Evolutionary conservation across 2,888 invertebrate genomes (phyloP).

Genomic region (Hartigia nigra): DNA sequence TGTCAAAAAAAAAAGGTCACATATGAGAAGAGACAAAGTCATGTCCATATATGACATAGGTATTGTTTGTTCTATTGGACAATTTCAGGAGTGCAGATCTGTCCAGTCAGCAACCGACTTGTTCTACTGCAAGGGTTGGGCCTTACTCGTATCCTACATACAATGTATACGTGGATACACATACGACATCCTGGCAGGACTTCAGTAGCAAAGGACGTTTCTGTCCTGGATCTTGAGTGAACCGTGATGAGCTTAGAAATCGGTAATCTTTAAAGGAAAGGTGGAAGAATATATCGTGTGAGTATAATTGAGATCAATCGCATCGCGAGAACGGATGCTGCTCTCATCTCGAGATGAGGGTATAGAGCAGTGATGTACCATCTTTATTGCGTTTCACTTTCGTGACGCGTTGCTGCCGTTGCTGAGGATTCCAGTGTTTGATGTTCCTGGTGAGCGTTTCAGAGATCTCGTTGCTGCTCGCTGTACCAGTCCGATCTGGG

Average conservation of each 20-base stretch:
- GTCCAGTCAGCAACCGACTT: neutral
- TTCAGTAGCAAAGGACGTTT: neutral
- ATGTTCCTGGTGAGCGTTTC: neutral
- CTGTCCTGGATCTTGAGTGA: neutral
- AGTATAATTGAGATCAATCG: conserved; percentile 26
- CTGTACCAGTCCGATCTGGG: conserved; percentile 44
- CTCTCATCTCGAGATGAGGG: conserved; percentile 26
- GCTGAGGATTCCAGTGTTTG: neutral
- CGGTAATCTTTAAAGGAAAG: neutral
- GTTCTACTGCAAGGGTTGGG: neutral
- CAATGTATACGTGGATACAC: neutral
- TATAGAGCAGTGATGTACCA: neutral
- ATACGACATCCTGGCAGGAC: neutral
- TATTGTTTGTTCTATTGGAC: neutral
- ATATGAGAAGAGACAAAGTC: neutral
- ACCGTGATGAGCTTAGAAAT: neutral
- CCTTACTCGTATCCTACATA: neutral
- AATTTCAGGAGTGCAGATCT: neutral
- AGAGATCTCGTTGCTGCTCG: neutral
- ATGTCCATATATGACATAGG: neutral
- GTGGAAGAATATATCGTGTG: neutral
- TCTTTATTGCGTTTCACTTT: conserved; percentile 66
- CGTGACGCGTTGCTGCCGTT: conserved; percentile 56
- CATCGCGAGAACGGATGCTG: conserved; percentile 3
- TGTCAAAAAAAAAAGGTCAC: neutral